Conservation (phyloP, 2,113 vertebrate genomes). For the Oreochromis spilurus region DNA sequence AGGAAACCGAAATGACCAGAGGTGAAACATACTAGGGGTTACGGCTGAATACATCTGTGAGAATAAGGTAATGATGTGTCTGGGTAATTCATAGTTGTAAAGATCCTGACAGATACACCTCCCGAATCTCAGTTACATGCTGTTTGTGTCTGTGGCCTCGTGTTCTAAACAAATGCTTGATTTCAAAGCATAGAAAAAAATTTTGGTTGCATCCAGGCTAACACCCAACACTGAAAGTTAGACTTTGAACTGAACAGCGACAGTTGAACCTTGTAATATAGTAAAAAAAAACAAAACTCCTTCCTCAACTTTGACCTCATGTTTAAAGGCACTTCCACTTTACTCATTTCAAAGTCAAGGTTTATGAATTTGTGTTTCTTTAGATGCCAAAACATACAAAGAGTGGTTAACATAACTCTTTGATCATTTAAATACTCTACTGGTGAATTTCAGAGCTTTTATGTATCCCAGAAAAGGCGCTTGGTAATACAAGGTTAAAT, state of each 20-base stretch:
- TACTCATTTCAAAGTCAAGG: neutral
- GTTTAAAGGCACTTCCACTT: neutral
- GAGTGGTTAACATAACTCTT: neutral
- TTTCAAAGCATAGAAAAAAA: slow-evolving; percentile 19
- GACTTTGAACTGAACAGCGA: neutral
- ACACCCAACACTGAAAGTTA: neutral
- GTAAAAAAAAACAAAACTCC: neutral
- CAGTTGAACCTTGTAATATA: neutral
- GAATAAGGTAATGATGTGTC: neutral
- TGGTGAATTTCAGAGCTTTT: neutral
- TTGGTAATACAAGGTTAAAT: neutral
- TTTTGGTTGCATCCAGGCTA: neutral
- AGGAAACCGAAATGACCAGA: neutral
- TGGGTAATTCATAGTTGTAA: neutral
- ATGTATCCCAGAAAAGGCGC: neutral
- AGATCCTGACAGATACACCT: neutral
- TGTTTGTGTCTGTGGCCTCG: neutral
- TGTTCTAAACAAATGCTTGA: slow-evolving; percentile 18
- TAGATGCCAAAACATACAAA: neutral
- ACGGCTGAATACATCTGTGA: neutral
- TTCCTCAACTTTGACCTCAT: neutral
- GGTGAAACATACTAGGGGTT: neutral
- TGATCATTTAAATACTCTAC: neutral
- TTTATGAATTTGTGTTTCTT: neutral
- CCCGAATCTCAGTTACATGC: neutral